Evolutionary conservation across 2,797 vertebrate genomes (phyloP).

Genomic region (Falco berigora): DNA sequence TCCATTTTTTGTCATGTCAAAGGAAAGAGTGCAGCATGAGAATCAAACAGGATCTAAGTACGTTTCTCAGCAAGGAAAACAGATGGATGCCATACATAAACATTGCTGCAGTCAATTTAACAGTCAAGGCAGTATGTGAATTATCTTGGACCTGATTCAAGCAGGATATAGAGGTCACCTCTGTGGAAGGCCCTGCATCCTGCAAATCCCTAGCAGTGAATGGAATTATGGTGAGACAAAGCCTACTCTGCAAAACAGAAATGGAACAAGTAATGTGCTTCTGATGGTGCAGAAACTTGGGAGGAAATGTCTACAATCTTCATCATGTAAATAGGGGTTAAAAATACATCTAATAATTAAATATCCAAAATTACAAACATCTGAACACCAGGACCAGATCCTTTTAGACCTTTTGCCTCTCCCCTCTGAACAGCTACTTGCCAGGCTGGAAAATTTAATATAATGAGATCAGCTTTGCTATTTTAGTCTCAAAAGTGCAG

Average conservation of each 20-base stretch:
- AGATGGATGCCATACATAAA: background rate
- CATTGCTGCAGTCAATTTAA: background rate
- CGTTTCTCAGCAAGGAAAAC: background rate
- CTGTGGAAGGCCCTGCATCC: background rate
- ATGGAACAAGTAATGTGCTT: background rate
- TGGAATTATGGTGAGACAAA: background rate
- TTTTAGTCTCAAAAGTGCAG: background rate
- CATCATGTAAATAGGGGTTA: accelerated
- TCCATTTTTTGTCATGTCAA: background rate
- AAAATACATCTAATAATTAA: background rate
- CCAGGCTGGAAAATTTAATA: background rate
- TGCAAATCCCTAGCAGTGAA: background rate
- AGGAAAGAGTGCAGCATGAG: background rate
- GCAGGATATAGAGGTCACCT: background rate
- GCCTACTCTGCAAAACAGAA: background rate
- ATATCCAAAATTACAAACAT: background rate
- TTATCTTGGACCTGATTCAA: background rate
- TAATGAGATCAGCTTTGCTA: background rate
- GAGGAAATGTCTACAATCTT: background rate
- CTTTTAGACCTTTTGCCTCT: background rate
- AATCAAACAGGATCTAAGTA: background rate
- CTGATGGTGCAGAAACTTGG: background rate
- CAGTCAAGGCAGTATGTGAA: background rate
- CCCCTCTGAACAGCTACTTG: background rate
- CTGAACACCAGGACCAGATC: background rate